Percentiles rank a stretch among this genome's conserved stretches.
These are phyloP conservation scores for Epinephelus moara DNA, from an alignment of 2,113 vertebrate genomes.

Conservation along the genomic window DNA sequence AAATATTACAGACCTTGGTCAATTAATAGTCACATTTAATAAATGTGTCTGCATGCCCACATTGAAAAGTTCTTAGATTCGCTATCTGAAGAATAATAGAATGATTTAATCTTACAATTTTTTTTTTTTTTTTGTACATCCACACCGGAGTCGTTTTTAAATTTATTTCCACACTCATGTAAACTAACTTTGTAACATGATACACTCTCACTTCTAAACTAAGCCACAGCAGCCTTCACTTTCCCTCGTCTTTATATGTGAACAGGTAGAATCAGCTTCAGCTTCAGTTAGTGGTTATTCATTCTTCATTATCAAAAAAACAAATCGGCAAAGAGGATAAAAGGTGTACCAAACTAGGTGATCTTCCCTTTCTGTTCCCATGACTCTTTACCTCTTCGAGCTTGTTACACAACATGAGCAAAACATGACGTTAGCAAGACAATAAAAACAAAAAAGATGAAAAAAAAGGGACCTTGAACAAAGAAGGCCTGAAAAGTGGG, in stretches of 20 bases:
- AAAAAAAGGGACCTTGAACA: slow-evolving; percentile 52
- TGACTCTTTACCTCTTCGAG: slow-evolving; percentile 34
- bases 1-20: slow-evolving; percentile 77
- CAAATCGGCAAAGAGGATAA: slow-evolving; percentile 37
- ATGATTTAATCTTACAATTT: slow-evolving; percentile 62
- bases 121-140: slow-evolving; percentile 65
- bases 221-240: slow-evolving; percentile 61
- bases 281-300: slow-evolving; percentile 79
- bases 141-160: slow-evolving; percentile 69
- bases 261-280: slow-evolving; percentile 63
- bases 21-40: slow-evolving; percentile 79
- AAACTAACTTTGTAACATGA: slow-evolving; percentile 70
- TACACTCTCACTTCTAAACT: slow-evolving; percentile 67
- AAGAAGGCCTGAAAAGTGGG: slow-evolving; percentile 60
- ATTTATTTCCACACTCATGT: slow-evolving; percentile 75
- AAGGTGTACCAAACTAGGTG: slow-evolving; percentile 51
- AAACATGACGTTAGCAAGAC: slow-evolving; percentile 68
- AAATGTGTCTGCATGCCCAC: slow-evolving; percentile 83
- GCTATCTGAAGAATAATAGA: slow-evolving; percentile 76
- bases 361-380: slow-evolving; percentile 56
- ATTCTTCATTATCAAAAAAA: slow-evolving; percentile 57
- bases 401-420: slow-evolving; percentile 54
- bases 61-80: slow-evolving; percentile 73
- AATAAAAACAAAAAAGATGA: slow-evolving; percentile 31
- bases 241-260: slow-evolving; percentile 55